A percentile compares a stretch with the other conserved stretches of the same genome.
These are phyloP conservation scores for Proctacanthus coquilletti DNA, from an alignment of 1,140 invertebrate genomes.

Conservation along the genomic window DNA sequence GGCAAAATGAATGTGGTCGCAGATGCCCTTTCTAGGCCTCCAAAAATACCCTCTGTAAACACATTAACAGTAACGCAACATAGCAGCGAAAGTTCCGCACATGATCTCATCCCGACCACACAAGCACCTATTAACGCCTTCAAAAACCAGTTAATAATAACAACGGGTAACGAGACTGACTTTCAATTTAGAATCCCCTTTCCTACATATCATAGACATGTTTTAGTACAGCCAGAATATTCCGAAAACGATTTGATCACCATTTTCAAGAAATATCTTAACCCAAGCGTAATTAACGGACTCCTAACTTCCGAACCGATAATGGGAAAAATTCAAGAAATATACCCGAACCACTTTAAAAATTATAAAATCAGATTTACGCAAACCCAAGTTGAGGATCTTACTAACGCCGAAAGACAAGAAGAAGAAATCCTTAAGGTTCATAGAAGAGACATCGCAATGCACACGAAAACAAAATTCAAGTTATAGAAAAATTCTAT, in stretches of 20 bases:
- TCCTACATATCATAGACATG: neutral
- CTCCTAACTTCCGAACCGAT: too few relatives aligned
- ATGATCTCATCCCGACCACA: neutral
- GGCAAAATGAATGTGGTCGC: conserved; percentile 10
- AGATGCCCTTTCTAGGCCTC: conserved; percentile 6
- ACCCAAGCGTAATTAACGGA: conserved; percentile 1
- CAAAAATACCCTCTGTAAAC: conserved; percentile 2
- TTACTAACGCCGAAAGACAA: conserved; percentile 4
- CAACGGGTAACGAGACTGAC: neutral
- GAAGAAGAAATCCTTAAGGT: conserved; percentile 3
- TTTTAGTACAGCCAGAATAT: too few relatives aligned
- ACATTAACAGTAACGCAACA: conserved; percentile 1
- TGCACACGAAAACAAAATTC: conserved; percentile 3
- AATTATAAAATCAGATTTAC: conserved; percentile 1
- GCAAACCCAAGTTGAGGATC: neutral
- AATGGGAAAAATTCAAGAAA: conserved; percentile 3
- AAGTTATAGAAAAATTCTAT: conserved; percentile 6
- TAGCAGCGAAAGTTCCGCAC: neutral
- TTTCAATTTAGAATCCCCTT: neutral
- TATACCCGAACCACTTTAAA: conserved; percentile 2
- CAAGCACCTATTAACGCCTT: conserved; percentile 3
- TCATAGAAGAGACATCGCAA: conserved; percentile 8
- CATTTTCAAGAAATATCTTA: conserved; percentile 1
- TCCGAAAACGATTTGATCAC: conserved; percentile 1
- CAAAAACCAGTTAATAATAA: conserved; percentile 4